Conservation (phyloP, 2,888 invertebrate species). For the Phania funesta region DNA sequence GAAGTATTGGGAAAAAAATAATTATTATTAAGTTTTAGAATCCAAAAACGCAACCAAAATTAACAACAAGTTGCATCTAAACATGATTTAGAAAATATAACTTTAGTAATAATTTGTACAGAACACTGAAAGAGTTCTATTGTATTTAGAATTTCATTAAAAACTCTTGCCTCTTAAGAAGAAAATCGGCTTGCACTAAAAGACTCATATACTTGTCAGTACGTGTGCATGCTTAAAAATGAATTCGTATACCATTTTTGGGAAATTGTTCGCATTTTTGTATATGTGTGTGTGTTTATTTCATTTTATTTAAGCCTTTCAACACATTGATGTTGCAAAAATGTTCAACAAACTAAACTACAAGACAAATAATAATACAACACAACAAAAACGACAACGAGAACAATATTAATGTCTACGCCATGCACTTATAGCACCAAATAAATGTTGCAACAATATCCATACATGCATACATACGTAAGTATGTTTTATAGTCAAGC, state of each 20-base stretch:
- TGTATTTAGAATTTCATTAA: not conserved
- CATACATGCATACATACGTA: not conserved
- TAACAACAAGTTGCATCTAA: too few relatives aligned
- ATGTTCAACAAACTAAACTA: constrained; percentile 58
- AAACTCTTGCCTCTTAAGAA: not conserved
- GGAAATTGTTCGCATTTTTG: not conserved
- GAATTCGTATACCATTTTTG: constrained; percentile 1
- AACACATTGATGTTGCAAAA: constrained; percentile 48
- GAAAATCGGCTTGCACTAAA: not conserved
- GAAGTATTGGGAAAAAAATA: too few relatives aligned
- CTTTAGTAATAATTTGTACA: too few relatives aligned
- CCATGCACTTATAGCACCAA: constrained; percentile 6
- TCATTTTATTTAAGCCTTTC: constrained; percentile 26
- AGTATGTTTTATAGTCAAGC: not conserved
- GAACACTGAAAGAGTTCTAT: too few relatives aligned
- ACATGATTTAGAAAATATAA: too few relatives aligned
- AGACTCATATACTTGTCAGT: not conserved
- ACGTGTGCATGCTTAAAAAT: not conserved
- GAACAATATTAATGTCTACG: constrained; percentile 36
- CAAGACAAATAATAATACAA: constrained; percentile 61
- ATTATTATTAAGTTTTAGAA: too few relatives aligned
- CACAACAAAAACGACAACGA: constrained; percentile 32
- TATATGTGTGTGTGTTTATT: not conserved
- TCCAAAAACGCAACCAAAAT: too few relatives aligned
- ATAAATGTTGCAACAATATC: constrained; percentile 37